Base-by-base conservation (phyloP, 2,797 vertebrate genomes). In the Masticophis lateralis region DNA sequence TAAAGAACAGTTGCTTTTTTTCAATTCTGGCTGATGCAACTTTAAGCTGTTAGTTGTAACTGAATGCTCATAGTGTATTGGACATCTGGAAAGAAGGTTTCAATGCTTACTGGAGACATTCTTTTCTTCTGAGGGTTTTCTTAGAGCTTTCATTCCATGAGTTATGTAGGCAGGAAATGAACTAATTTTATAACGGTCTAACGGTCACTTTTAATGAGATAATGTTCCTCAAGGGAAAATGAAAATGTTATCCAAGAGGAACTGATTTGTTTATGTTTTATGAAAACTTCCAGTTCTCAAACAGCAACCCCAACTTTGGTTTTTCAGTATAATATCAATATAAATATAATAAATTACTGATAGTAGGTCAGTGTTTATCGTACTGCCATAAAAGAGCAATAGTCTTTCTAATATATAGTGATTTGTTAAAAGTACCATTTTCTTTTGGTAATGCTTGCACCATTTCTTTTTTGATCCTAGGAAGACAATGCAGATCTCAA, bases 401-500 rank as follows among this genome's bases (percentile, higher is more conserved):
- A 20, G 5, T 63, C 5, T 90, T 22, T 47, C 47, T 43, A 51
- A 16, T 43, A 27, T 6, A 53, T 2, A 27, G 43, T 69, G 88
- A 5, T 14, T 10, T 37, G 12, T 16, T 12, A 13, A 56, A 37
- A 83, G 86, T 6, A 3, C 0, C 7, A 7, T 56, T 53, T 83
- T 91, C 53, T 51, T 86, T 90, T 90, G 32, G 6, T 96, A 47
- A 96, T 0, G 0, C 25, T 86, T 0, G 0, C 0, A 0, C 6
- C 20, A 4, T 94, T 92, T 90, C 89, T 0, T 92, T 87, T 53
- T 5, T 1, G 2, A 90, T 74, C 91, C 55, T 97, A 99, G 98
- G 99, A 99, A 97, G 99, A 99, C 98, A 99, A 97, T 0, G 98
- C 99, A 0, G 99, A 99, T 96, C 97, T 99, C 56, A 99, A 99